Percentiles rank a stretch among this genome's conserved stretches.
phyloP scores from a whole-genome alignment of 1,140 invertebrate species.

The Meloidogyne hapla region DNA sequence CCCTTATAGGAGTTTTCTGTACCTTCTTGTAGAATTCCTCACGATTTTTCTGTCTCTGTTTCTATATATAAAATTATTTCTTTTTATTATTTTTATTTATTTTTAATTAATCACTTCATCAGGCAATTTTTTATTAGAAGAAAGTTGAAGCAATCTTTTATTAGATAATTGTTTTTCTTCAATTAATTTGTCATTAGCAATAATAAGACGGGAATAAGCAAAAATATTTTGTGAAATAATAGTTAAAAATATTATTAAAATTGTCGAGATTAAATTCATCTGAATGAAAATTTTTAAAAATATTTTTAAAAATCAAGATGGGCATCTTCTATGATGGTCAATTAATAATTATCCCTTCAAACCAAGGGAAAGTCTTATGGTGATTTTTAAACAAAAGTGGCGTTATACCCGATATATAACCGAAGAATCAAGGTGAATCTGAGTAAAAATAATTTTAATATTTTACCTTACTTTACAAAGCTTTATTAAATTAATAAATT shows the following conservation, averaged over 20 bases:
- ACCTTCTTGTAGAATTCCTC: slow-evolving; percentile 18
- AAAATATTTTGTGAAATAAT: not conserved
- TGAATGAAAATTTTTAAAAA: too few relatives aligned
- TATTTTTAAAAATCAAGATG: too few relatives aligned
- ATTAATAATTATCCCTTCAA: too few relatives aligned
- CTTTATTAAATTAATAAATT: too few relatives aligned
- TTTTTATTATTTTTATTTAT: not conserved
- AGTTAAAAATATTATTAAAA: not conserved
- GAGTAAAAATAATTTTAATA: too few relatives aligned
- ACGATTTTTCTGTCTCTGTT: slow-evolving; percentile 1
- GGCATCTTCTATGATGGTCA: too few relatives aligned
- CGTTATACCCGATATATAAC: too few relatives aligned
- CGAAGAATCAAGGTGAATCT: too few relatives aligned
- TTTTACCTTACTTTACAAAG: too few relatives aligned
- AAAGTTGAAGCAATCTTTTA: not conserved
- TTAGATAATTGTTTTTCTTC: not conserved
- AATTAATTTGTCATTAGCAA: not conserved
- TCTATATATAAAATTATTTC: not conserved
- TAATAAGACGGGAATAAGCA: not conserved
- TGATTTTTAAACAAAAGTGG: too few relatives aligned
- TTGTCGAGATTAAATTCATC: not conserved
- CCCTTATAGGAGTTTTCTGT: slow-evolving; percentile 15
- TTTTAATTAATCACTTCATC: not conserved
- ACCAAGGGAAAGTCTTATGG: too few relatives aligned
- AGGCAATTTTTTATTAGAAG: not conserved